A percentile compares a stretch with the other conserved stretches of the same genome.
Evolutionary conservation across 2,888 invertebrate species (phyloP).

Genomic region (Melanotus villosus): DNA sequence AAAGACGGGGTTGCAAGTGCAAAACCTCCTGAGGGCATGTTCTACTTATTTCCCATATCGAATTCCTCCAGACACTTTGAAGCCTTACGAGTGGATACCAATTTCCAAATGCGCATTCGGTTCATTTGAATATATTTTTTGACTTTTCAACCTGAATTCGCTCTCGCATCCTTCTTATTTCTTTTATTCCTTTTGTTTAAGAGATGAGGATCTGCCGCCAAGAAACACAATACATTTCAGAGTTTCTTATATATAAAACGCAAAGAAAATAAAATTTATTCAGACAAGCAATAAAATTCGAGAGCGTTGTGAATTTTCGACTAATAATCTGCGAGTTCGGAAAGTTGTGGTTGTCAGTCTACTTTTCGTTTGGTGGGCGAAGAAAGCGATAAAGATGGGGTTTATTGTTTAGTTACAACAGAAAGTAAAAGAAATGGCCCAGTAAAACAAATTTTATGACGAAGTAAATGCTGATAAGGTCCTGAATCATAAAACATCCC

Average conservation of each 20-base stretch:
- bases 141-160: constrained; percentile 10
- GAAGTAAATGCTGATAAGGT: constrained; percentile 48
- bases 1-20: constrained; percentile 43
- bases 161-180: background rate
- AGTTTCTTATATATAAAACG: too few relatives aligned
- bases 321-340: constrained; percentile 10
- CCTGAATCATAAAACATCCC: constrained; percentile 47
- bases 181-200: background rate
- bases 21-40: constrained; percentile 43
- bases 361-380: constrained; percentile 17
- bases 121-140: constrained; percentile 28
- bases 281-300: background rate
- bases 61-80: constrained; percentile 40
- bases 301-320: constrained; percentile 4
- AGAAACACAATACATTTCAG: too few relatives aligned
- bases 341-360: constrained; percentile 25
- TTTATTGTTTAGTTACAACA: constrained; percentile 43
- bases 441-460: constrained; percentile 47
- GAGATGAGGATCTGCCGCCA: background rate
- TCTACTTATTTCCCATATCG: constrained; percentile 44
- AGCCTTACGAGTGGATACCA: constrained; percentile 26
- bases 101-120: constrained; percentile 33
- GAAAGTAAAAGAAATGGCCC: constrained; percentile 40
- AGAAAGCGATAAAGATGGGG: constrained; percentile 32
- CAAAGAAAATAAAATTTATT: too few relatives aligned